Evolutionary conservation across 2,797 vertebrate species (phyloP), one percentile per base, ranked within the genome.

Genomic region (Pempheris klunzingeri): DNA sequence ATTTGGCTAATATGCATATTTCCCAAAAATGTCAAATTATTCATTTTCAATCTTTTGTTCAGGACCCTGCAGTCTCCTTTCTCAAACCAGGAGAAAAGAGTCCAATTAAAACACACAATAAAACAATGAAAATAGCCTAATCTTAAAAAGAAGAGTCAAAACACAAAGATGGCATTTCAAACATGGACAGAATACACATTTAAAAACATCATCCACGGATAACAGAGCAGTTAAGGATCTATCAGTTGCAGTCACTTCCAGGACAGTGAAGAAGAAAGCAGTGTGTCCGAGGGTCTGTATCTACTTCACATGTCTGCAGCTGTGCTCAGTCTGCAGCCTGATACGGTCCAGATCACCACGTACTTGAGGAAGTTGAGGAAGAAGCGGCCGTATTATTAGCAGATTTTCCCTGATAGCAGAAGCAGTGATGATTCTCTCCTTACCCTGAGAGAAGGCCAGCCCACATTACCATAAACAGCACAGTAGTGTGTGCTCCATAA

Each of bases 331-430:
- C 22, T 59, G 24, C 34, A 39, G 53, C 58, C 5, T 58, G 65
- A 81, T 72, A 39, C 60, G 41, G 64, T 52, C 46, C 52, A 50
- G 75, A 72, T 46, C 14, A n/a, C 11, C 2, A n/a, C n/a, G n/a
- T n/a, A n/a, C 5, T 46, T 43, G 41, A 49, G 68, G 47, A 66
- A 20, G 30, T 32, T n/a, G n/a, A n/a, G n/a, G n/a, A n/a, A n/a
- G 15, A 57, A 28, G 17, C 6, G 1, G n/a, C 47, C 30, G 28
- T 63, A 14, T 71, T 65, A 20, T 30, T 26, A 20, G 34, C 71
- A 68, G 58, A 72, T 63, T 58, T 52, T 43, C 18, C 28, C 24
- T 36, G 38, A 47, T 28, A 7, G 53, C 4, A 32, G n/a, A 76
- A 22, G 15, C 11, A 36, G 3, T 65, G 32, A 22, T 1, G 1